These are phyloP conservation scores for Virgularia gustaviana DNA, from an alignment of 92 coral and sea anemone species.

Conservation along the genomic window DNA sequence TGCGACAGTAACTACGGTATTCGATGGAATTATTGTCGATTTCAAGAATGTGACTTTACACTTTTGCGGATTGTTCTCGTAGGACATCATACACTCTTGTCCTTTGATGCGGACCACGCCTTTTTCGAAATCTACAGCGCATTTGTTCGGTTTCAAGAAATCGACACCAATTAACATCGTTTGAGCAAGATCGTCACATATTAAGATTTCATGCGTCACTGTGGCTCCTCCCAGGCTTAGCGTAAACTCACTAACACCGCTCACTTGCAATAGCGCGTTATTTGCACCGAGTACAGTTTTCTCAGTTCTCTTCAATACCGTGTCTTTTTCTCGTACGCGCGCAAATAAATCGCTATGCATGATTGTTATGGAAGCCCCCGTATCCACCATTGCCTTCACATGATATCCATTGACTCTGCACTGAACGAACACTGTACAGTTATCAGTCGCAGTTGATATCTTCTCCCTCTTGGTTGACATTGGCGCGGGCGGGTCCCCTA, in stretches of 20 bases:
- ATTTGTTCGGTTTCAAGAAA: constrained; percentile 23
- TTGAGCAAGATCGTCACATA: constrained; percentile 36
- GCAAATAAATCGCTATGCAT: constrained; percentile 39
- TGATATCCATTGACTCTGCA: constrained; percentile 32
- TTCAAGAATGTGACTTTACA: constrained; percentile 18
- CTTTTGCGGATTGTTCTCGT: background rate
- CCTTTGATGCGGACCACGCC: constrained; percentile 14
- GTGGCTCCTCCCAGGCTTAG: constrained; percentile 17
- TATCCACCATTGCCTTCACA: constrained; percentile 40
- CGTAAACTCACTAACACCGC: constrained; percentile 21
- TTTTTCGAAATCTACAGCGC: constrained; percentile 35
- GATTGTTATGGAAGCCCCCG: constrained; percentile 37
- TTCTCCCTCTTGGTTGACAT: constrained; percentile 3
- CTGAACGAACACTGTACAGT: constrained; percentile 6
- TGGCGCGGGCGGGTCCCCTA: constrained; percentile 42
- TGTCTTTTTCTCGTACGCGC: constrained; percentile 29
- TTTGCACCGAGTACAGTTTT: constrained; percentile 40
- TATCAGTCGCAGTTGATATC: constrained; percentile 15
- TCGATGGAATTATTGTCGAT: constrained; percentile 14
- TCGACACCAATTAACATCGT: constrained; percentile 34
- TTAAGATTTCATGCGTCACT: constrained; percentile 13
- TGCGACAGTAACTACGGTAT: constrained; percentile 2
- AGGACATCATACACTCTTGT: constrained; percentile 11
- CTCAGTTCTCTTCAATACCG: constrained; percentile 9
- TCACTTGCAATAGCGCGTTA: constrained; percentile 11